phyloP scores from a whole-genome alignment of 2,888 invertebrate genomes.

The Molorchus minor region DNA sequence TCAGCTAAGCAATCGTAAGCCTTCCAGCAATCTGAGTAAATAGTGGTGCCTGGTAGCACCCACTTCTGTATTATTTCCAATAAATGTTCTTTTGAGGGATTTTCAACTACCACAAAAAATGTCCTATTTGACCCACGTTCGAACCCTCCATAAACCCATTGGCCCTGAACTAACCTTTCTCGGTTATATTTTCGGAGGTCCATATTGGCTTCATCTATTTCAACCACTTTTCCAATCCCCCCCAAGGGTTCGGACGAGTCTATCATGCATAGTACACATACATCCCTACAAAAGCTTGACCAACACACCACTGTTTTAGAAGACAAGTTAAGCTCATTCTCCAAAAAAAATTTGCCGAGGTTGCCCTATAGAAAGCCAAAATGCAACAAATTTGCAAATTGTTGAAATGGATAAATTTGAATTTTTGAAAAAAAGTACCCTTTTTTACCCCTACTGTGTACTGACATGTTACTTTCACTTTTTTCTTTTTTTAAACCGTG shows the following conservation, averaged over 20 bases:
- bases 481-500: not conserved
- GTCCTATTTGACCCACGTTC: conserved; percentile 24
- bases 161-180: conserved; percentile 34
- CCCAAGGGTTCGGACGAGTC: conserved; percentile 28
- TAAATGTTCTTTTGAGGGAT: conserved; percentile 18
- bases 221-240: conserved; percentile 32
- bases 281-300: conserved; percentile 13
- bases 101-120: conserved; percentile 26
- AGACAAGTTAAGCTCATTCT: not conserved
- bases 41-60: conserved; percentile 42
- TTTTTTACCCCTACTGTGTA: not conserved
- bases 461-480: not conserved
- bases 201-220: conserved; percentile 41
- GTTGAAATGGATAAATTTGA: not conserved
- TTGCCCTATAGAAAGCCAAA: not conserved
- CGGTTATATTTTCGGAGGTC: conserved; percentile 40
- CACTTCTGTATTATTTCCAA: conserved; percentile 37
- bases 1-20: conserved; percentile 42
- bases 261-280: conserved; percentile 13
- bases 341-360: not conserved
- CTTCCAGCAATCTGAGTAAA: conserved; percentile 47
- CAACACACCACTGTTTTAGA: not conserved
- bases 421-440: not conserved
- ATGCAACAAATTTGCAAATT: not conserved
- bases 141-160: conserved; percentile 43